Conservation (phyloP, 1,140 invertebrate genomes). For the Hylyphantes graminicola region DNA sequence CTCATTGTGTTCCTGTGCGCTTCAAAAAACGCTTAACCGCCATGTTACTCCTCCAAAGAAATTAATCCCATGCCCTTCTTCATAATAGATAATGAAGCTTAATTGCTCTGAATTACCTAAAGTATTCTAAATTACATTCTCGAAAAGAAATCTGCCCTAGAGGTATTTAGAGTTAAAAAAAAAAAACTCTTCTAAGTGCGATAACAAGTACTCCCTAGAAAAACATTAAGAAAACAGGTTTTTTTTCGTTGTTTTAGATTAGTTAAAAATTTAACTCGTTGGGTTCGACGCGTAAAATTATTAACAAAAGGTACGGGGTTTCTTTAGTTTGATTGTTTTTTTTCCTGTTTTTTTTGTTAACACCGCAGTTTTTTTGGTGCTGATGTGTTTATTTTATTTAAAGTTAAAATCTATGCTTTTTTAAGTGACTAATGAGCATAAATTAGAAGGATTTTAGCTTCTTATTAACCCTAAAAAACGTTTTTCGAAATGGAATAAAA, state of each 20-base stretch:
- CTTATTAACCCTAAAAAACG: no score
- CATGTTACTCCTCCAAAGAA: conserved; percentile 48
- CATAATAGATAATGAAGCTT: conserved; percentile 55
- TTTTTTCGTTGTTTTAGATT: conserved; percentile 39
- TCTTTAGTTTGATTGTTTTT: conserved; percentile 21
- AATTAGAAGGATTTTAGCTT: no score
- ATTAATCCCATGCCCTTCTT: conserved; percentile 48
- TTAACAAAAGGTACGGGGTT: conserved; percentile 37
- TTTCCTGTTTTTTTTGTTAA: neutral
- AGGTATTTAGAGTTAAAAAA: conserved; percentile 6
- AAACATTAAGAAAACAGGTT: conserved; percentile 17
- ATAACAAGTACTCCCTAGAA: conserved; percentile 34
- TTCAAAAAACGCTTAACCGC: conserved; percentile 56
- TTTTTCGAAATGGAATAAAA: no score
- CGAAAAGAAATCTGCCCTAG: conserved; percentile 8
- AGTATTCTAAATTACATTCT: conserved; percentile 40
- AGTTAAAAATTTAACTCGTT: conserved; percentile 49
- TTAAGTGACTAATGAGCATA: no score
- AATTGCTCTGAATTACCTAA: conserved; percentile 54
- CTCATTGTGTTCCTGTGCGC: neutral
- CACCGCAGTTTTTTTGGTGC: conserved; percentile 19
- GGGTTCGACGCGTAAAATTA: conserved; percentile 24
- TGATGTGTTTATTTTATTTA: no score
- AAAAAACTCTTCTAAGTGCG: conserved; percentile 29
- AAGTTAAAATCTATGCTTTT: no score